phyloP scores from a whole-genome alignment of 2,888 invertebrate genomes.

The Mermis nigrescens region DNA sequence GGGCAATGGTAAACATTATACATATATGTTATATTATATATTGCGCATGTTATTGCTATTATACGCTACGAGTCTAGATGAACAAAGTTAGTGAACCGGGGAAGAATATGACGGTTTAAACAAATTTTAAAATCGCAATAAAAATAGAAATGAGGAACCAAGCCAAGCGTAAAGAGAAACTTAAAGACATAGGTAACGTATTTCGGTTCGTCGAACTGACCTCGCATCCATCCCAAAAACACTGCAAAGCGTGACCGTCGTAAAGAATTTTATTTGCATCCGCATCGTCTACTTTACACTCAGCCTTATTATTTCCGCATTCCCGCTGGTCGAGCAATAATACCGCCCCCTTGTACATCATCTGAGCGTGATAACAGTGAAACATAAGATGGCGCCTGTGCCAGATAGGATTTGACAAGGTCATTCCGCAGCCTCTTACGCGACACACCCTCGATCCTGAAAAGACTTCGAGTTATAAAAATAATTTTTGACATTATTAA shows the following conservation, averaged over 20 bases:
- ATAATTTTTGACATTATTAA: not conserved
- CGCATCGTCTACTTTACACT: not conserved
- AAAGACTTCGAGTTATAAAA: too few species aligned
- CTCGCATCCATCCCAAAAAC: not conserved
- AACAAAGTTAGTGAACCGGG: too few species aligned
- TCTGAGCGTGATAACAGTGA: conserved; percentile 3
- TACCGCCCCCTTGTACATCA: not conserved
- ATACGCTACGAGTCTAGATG: too few species aligned
- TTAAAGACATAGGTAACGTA: too few species aligned
- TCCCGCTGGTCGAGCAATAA: not conserved
- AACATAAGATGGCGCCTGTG: conserved; percentile 3
- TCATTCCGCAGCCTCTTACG: not conserved
- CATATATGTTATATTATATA: too few species aligned
- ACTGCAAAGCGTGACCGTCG: not conserved
- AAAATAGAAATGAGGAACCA: too few species aligned
- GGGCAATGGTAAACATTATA: too few species aligned
- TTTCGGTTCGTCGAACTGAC: not conserved
- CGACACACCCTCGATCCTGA: not conserved
- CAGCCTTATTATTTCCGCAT: not conserved
- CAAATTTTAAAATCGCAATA: too few species aligned
- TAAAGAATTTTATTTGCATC: too few species aligned
- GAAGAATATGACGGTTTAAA: too few species aligned
- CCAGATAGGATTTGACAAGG: not conserved
- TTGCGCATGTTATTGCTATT: too few species aligned
- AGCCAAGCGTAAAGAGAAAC: too few species aligned